phyloP scores from a whole-genome alignment of 2,888 invertebrate genomes.

The Hemistola chrysoprasaria region DNA sequence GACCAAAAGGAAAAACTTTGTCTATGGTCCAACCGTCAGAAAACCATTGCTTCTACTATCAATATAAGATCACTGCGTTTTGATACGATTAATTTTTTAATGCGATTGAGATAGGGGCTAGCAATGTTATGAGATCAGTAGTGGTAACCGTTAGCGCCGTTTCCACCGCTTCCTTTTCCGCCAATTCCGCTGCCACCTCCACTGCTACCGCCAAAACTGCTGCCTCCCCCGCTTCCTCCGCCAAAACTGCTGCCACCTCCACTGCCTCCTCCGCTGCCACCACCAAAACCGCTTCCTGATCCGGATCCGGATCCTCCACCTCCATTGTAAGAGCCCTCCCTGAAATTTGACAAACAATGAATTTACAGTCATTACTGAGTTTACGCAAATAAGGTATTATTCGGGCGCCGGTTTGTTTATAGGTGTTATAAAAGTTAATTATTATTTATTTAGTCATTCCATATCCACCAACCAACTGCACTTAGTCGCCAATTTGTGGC shows the following conservation, averaged over 20 bases:
- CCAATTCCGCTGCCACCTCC: conserved; percentile 44
- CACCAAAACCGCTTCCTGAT: conserved; percentile 30
- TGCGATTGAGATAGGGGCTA: conserved; percentile 37
- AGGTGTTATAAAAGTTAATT: too few species aligned
- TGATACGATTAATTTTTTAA: conserved; percentile 10
- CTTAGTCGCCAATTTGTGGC: too few species aligned
- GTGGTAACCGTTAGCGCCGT: conserved; percentile 55
- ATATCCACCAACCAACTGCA: too few species aligned
- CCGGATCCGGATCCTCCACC: conserved; percentile 26
- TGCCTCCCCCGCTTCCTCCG: conserved; percentile 29
- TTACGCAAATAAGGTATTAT: too few species aligned
- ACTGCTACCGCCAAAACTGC: conserved; percentile 34
- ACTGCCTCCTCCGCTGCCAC: conserved; percentile 36
- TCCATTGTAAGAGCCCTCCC: conserved; percentile 68
- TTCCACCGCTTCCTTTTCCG: conserved; percentile 42
- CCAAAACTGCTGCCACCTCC: conserved; percentile 32
- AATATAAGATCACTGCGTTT: background rate
- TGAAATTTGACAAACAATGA: conserved; percentile 31
- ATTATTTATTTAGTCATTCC: too few species aligned
- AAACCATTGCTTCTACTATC: too few species aligned
- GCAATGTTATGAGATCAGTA: conserved; percentile 58
- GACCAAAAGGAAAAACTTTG: too few species aligned
- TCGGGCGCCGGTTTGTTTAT: too few species aligned
- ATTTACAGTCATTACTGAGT: too few species aligned
- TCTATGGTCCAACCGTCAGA: too few species aligned